Base-by-base conservation (phyloP, 2,888 invertebrate genomes). In the Thereva nobilitata region DNA sequence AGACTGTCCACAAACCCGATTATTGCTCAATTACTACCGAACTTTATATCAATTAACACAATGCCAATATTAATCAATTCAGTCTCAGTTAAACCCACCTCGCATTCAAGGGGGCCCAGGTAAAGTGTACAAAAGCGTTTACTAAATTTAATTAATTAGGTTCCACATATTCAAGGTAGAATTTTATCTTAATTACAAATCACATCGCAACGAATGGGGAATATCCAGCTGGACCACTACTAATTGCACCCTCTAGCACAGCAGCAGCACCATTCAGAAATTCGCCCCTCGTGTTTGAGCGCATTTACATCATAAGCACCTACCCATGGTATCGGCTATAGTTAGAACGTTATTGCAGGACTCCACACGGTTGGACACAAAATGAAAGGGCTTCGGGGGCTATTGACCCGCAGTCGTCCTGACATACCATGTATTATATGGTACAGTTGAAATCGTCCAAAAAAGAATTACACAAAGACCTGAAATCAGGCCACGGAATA, bases 121-220 rank as follows among this genome's bases (percentile, higher is more conserved):
- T 56, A 9, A 35, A 56, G 34, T 8, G 9, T 10, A 56, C 10
- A 47, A 47, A 47, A 44, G 44, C 23, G 23, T 23, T 41, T 47
- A 12, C 38, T 40, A 59, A 47, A 59, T 34, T 45, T 12, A 49
- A 59, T 47, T 59, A 59, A 59, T 49, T 59, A 59, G 49, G 38
- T 23, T 5, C 47, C 12, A 23, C 2, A 23, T n/a, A 10, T 4
- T 59, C 3, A 12, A 5, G 12, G 8, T 34, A 23, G 37, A 42
- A 59, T 47, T 63, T 63, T 63, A 63, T 63, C 50, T 63, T 63
- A 63, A 63, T 63, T 63, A 63, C 50, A 63, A 52, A 63, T 63
- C 52, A 37, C 42, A 49, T 10, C 59, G 23, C 23, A 23, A 23
- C 23, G 23, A 23, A 23, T 23, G 23, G 23, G 7, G n/a, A 56